phyloP scores from a whole-genome alignment of 2,113 vertebrate species.

The Stercorarius parasiticus region DNA sequence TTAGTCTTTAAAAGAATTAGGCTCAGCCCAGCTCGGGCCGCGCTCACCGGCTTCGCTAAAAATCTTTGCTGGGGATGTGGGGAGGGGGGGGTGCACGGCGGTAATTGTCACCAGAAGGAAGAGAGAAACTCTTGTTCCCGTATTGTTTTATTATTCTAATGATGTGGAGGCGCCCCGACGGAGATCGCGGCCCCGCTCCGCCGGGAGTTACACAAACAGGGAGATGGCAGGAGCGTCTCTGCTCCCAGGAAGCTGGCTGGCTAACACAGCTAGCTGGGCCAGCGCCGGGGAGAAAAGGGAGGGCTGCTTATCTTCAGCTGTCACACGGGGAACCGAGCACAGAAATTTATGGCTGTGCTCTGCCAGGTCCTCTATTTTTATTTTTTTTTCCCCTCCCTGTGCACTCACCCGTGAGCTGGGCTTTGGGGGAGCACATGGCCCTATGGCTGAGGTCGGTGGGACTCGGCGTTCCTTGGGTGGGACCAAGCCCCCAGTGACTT shows the following conservation, averaged over 20 bases:
- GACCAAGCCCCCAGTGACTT: background rate
- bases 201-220: background rate
- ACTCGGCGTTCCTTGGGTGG: background rate
- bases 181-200: background rate
- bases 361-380: background rate
- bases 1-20: slow-evolving; percentile 12
- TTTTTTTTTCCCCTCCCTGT: background rate
- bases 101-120: background rate
- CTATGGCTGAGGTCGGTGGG: background rate
- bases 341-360: background rate
- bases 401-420: background rate
- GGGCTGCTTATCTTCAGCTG: slow-evolving; percentile 2
- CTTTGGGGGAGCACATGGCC: background rate
- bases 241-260: background rate
- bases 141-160: slow-evolving; percentile 27
- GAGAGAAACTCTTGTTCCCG: background rate
- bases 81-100: accelerated
- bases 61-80: background rate
- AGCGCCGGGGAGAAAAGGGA: background rate
- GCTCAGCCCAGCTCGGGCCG: background rate
- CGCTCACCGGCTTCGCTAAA: background rate
- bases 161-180: background rate
- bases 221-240: background rate
- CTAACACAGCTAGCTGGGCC: background rate
- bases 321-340: background rate